A percentile compares a stretch with the other conserved stretches of the same genome.
phyloP scores from a whole-genome alignment of 2,797 vertebrate genomes.

The Cryptoblepharus egeriae region DNA sequence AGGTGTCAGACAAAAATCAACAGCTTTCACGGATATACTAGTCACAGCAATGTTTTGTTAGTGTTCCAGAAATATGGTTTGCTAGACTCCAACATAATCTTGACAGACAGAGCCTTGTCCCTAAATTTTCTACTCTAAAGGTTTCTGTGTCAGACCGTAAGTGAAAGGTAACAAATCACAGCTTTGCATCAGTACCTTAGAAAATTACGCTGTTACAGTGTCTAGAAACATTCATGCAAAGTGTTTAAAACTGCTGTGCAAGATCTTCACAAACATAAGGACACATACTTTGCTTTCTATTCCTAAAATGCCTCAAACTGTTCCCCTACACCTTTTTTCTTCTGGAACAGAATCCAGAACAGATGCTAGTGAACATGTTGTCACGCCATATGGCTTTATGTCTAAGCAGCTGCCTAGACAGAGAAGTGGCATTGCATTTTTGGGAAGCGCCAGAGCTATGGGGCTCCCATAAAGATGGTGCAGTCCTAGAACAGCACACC shows the following conservation, averaged over 20 bases:
- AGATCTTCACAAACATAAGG: neutral
- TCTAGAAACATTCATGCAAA: neutral
- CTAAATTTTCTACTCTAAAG: neutral
- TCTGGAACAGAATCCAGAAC: constrained; percentile 50
- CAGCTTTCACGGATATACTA: neutral
- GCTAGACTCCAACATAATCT: constrained; percentile 10
- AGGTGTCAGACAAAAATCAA: constrained; percentile 32
- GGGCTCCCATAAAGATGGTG: constrained; percentile 27
- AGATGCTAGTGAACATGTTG: constrained; percentile 52
- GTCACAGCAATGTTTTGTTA: neutral
- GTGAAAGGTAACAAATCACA: neutral
- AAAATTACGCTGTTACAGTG: neutral
- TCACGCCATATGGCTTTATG: constrained; percentile 49
- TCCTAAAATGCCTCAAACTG: neutral
- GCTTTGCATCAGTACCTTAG: neutral
- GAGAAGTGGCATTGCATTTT: constrained; percentile 41
- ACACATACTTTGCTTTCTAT: neutral
- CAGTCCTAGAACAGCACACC: constrained; percentile 31
- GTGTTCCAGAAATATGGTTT: neutral
- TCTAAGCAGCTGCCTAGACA: constrained; percentile 37
- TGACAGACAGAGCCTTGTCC: neutral
- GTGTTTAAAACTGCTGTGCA: neutral
- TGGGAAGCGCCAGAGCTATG: constrained; percentile 41
- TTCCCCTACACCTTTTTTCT: constrained; percentile 27
- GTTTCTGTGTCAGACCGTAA: neutral